Conservation (phyloP, 2,113 vertebrate species). For the Symphodus melops region DNA sequence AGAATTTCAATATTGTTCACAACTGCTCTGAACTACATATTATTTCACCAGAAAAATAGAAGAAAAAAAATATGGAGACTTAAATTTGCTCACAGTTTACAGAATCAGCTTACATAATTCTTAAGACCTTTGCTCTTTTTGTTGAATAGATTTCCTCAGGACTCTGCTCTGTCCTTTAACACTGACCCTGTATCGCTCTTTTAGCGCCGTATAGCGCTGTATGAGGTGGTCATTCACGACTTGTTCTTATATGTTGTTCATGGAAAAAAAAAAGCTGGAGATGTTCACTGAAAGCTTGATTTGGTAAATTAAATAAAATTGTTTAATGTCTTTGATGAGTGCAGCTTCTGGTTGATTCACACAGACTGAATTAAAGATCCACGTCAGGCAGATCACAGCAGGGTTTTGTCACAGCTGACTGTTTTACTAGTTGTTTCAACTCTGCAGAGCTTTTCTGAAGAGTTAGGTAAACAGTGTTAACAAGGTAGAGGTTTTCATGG, state of each 20-base stretch:
- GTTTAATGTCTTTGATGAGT: conserved; percentile 10
- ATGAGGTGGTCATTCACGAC: conserved; percentile 2
- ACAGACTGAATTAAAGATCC: conserved; percentile 36
- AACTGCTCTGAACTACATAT: neutral
- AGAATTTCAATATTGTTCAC: neutral
- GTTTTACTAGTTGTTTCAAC: conserved; percentile 70
- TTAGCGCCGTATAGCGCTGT: conserved; percentile 26
- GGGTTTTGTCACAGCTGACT: conserved; percentile 66
- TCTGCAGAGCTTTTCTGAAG: conserved; percentile 69
- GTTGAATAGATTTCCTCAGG: conserved; percentile 16
- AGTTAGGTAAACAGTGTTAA: conserved; percentile 79
- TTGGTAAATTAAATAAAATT: conserved; percentile 23
- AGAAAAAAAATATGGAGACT: too few species aligned
- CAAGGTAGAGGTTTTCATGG: conserved; percentile 67
- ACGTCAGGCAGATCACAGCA: conserved; percentile 65
- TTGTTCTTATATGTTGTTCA: conserved; percentile 21
- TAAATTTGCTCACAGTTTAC: conserved; percentile 5
- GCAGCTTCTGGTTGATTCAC: conserved; percentile 37
- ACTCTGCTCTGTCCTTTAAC: conserved; percentile 39
- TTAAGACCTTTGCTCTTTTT: conserved; percentile 36
- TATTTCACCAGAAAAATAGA: neutral
- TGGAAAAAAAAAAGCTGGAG: neutral
- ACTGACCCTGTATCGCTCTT: conserved; percentile 7
- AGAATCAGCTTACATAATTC: conserved; percentile 7
- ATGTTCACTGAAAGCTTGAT: neutral